These are phyloP conservation scores for Macrosoma leucophasiata DNA, from an alignment of 2,888 invertebrate species.

Conservation along the genomic window DNA sequence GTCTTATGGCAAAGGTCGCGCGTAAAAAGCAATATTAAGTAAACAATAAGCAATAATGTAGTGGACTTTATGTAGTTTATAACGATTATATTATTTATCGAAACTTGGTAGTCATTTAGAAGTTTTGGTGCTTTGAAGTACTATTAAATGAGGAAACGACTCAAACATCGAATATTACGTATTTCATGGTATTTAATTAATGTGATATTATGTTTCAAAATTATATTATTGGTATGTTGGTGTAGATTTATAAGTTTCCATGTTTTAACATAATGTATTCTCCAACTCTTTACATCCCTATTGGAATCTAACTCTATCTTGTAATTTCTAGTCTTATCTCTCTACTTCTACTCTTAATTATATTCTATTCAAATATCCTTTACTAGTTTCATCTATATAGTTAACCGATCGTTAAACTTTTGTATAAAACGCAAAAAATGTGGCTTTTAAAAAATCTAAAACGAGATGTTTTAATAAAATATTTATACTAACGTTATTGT, in stretches of 20 bases:
- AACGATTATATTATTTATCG: constrained; percentile 47
- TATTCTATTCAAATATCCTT: constrained; percentile 47
- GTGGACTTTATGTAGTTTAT: constrained; percentile 51
- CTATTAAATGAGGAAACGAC: constrained; percentile 48
- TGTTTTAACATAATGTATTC: constrained; percentile 17
- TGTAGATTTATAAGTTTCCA: constrained; percentile 23
- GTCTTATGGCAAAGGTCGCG: constrained; percentile 54
- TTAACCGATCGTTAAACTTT: constrained; percentile 44
- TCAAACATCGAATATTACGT: constrained; percentile 59
- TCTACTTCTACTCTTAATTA: constrained; percentile 32
- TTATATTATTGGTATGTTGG: constrained; percentile 29
- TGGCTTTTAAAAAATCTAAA: constrained; percentile 51
- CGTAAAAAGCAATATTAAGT: constrained; percentile 68
- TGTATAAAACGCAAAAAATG: constrained; percentile 47
- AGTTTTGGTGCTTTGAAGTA: constrained; percentile 66
- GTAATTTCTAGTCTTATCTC: constrained; percentile 31
- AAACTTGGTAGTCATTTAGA: constrained; percentile 56
- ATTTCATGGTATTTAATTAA: constrained; percentile 38
- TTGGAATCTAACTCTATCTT: constrained; percentile 24
- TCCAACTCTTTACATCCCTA: constrained; percentile 17
- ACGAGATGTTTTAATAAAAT: constrained; percentile 70
- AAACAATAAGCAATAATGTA: constrained; percentile 68
- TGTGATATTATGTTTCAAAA: constrained; percentile 36
- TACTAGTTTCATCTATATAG: constrained; percentile 40
- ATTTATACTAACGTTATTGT: constrained; percentile 68